Base-by-base conservation (phyloP, 2,888 invertebrate genomes). In the Monoplex corrugatus region DNA sequence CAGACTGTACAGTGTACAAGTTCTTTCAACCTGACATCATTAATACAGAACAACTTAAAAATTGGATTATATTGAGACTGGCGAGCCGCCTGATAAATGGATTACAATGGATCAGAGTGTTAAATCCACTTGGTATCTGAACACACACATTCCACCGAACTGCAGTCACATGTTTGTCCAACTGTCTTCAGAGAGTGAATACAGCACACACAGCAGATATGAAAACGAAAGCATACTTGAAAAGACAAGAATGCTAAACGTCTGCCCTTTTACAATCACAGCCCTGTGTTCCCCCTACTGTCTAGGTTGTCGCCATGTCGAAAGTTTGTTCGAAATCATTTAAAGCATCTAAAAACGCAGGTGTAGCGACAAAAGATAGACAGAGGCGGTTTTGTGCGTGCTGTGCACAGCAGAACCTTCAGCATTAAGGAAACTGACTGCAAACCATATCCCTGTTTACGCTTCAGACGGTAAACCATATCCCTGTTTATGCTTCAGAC, bases 301-400 rank as follows among this genome's bases (percentile, higher is more conserved):
- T 75, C 75, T 75, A 38, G 75, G 75, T 75, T 75, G 75, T 75
- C 75, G 75, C 75, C 75, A 35, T 75, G 38, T 75, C 75, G 75
- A 75, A 75, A 75, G 75, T 75, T 75, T 35, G 75, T 0, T 75
- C 75, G 75, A 75, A 75, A 75, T 75, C 10, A 38, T 19, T 3
- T 35, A 50, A 57, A 16, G 57, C 38, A 38, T 35, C 35, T 35
- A 5, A 50, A 75, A 75, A 75, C 16, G 75, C 35, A 8, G 50
- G 23, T 32, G 16, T 38, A 38, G 75, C 75, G 75, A 75, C 75
- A 75, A 38, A 19, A 75, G 75, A 75, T 38, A 38, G 75, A 75
- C 75, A 35, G 75, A 38, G 75, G 75, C 28, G 38, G 35, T 35
- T 35, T 75, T 35, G 19, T 6, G 35, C 8, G 72, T 16, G 16